These are phyloP conservation scores for Vespertilio murinus DNA, from an alignment of 2,797 vertebrate species.

Conservation along the genomic window DNA sequence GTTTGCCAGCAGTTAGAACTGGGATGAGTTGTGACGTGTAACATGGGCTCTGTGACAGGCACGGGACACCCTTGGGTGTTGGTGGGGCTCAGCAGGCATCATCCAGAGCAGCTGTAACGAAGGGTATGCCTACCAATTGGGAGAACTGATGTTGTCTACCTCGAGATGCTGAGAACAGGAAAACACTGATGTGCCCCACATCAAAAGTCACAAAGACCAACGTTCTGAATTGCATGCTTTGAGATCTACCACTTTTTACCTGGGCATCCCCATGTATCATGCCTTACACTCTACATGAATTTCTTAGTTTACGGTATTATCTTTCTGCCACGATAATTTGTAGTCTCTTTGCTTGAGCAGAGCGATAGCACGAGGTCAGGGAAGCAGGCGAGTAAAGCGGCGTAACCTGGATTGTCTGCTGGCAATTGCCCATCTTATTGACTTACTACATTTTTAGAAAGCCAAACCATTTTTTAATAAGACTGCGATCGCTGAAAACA, in stretches of 20 bases:
- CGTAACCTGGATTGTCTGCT: neutral
- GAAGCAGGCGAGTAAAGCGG: neutral
- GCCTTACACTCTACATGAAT: neutral
- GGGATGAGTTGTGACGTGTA: neutral
- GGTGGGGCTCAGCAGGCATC: neutral
- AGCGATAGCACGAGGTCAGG: no score
- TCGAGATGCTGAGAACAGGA: neutral
- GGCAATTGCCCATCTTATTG: neutral
- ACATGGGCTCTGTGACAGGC: neutral
- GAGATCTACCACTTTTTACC: neutral
- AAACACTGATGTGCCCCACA: neutral
- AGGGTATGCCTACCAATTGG: neutral
- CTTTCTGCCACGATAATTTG: no score
- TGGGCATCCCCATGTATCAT: no score
- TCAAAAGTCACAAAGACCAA: neutral
- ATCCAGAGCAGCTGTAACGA: neutral
- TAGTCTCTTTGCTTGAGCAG: no score
- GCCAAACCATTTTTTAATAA: neutral
- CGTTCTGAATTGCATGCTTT: neutral
- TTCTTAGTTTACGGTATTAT: neutral
- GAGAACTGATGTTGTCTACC: neutral
- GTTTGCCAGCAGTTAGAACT: neutral
- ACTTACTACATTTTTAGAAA: neutral
- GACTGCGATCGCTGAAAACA: neutral
- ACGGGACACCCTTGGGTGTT: no score